Evolutionary conservation across 1,140 invertebrate species (phyloP), one percentile per base, ranked within the genome.

Genomic region (Oreohelix idahoensis): DNA sequence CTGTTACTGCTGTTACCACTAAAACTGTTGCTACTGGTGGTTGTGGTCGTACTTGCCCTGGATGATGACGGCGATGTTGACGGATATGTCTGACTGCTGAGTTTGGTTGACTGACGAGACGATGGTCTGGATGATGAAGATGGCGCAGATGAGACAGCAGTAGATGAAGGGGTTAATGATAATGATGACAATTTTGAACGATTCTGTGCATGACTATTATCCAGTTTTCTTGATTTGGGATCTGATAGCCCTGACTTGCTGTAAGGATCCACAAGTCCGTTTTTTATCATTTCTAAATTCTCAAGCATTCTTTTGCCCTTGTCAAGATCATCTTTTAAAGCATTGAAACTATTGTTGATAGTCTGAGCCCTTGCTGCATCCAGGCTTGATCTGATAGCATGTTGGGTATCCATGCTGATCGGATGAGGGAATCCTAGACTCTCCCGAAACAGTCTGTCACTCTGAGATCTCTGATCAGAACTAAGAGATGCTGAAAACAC

Each of bases 271-370:
- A 75, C 1, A 2, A 75, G 26, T 38, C 80, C 80, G 53, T 82
- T 82, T 49, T 81, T 81, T 71, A 82, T 82, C 13, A 82, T 15
- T 70, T 82, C 80, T 58, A 82, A 70, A 58, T 82, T 82, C 36
- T 82, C 80, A 15, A 82, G 39, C 80, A 82, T 82, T 58, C 80
- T 51, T 39, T 82, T 82, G 17, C 80, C 80, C 49, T 82, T 82
- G 51, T 82, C 71, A 63, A 74, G 49, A 36, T 75, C 80, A 82
- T 82, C 80, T 35, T 75, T 75, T 32, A 82, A 45, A 38, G 80
- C 80, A 75, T 70, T 82, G 45, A 82, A 82, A 70, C 80, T 82
- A 39, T 75, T 53, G 39, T 82, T 75, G 36, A 82, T 42, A 29
- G 70, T 71, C 49, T 82, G 80, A 32, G 71, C 80, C n/a, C 80